Conservation (phyloP, 2,797 vertebrate genomes). For the Presbytis comata region DNA sequence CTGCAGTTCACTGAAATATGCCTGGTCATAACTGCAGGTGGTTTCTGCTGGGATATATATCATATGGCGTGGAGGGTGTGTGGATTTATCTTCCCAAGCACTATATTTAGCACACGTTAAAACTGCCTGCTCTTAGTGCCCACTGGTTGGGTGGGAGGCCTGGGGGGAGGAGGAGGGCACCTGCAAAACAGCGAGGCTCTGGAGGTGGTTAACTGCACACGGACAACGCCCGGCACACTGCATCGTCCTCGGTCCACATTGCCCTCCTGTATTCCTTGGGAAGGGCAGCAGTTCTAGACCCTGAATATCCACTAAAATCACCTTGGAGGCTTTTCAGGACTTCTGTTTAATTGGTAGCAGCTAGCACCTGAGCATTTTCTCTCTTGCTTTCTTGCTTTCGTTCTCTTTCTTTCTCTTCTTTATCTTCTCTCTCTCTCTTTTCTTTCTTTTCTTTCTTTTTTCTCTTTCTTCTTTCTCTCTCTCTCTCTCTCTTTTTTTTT, state of each 20-base stretch:
- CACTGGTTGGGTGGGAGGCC: accelerated
- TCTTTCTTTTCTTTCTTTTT: too few species aligned
- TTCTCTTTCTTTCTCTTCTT: too few species aligned
- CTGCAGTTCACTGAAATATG: neutral
- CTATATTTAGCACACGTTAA: neutral
- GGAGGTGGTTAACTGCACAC: neutral
- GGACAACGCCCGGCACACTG: accelerated
- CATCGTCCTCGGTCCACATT: neutral
- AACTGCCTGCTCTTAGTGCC: neutral
- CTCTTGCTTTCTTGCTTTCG: too few species aligned
- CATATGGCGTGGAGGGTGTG: accelerated
- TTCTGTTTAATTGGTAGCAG: neutral
- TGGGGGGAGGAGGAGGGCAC: neutral
- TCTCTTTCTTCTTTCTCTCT: too few species aligned
- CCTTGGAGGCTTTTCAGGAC: neutral
- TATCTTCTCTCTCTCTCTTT: too few species aligned
- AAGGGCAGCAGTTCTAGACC: neutral
- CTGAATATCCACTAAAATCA: neutral
- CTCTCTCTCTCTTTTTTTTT: accelerated
- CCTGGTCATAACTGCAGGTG: neutral
- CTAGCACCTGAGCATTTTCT: neutral
- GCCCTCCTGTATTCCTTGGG: neutral
- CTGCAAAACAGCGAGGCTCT: accelerated
- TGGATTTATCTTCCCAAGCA: neutral
- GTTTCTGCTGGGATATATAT: neutral